Conservation (phyloP, 2,113 vertebrate genomes). For the Sialia sialis region DNA sequence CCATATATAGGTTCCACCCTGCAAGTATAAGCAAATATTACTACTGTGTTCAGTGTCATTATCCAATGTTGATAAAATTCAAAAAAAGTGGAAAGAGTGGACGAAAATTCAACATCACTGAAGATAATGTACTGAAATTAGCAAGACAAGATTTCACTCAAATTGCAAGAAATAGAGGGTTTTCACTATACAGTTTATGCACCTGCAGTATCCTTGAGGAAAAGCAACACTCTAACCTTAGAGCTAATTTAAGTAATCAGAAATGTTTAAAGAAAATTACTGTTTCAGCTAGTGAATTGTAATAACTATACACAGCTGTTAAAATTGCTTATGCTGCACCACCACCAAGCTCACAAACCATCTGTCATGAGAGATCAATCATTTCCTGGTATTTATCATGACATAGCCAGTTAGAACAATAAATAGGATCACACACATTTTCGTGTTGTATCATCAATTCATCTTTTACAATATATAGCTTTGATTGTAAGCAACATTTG, state of each 20-base stretch:
- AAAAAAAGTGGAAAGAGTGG: background rate
- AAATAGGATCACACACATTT: slow-evolving; percentile 19
- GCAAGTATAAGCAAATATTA: background rate
- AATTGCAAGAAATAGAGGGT: background rate
- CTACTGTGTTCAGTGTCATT: background rate
- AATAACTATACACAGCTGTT: slow-evolving; percentile 39
- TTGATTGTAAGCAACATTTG: slow-evolving; percentile 33
- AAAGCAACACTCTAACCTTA: slow-evolving; percentile 4
- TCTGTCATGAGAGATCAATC: slow-evolving; percentile 56
- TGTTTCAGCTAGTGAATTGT: slow-evolving; percentile 31
- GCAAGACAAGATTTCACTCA: background rate
- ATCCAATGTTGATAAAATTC: background rate
- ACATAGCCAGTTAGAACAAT: background rate
- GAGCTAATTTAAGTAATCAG: slow-evolving; percentile 44
- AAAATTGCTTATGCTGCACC: slow-evolving; percentile 26
- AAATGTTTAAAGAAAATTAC: slow-evolving; percentile 63
- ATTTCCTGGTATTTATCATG: slow-evolving; percentile 41
- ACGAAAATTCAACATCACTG: background rate
- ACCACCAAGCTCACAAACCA: slow-evolving; percentile 51
- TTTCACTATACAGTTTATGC: background rate
- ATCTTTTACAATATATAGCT: background rate
- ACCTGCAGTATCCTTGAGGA: background rate
- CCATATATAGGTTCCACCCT: background rate
- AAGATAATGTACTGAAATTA: background rate
- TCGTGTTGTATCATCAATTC: slow-evolving; percentile 10